A percentile compares a stretch with the other conserved stretches of the same genome.
These are phyloP conservation scores for Phyllotreta cruciferae DNA, from an alignment of 2,888 invertebrate genomes.

Conservation along the genomic window DNA sequence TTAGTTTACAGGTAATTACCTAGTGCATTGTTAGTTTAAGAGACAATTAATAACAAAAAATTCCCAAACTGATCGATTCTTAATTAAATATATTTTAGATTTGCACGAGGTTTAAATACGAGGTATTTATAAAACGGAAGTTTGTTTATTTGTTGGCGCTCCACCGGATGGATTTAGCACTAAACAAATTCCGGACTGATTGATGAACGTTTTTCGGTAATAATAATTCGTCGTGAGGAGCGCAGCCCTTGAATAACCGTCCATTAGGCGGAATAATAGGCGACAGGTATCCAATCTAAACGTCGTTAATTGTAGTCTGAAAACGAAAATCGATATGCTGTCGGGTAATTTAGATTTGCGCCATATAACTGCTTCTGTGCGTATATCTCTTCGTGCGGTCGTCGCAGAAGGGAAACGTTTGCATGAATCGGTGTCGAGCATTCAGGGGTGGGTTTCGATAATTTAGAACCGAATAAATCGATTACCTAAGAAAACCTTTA, in stretches of 20 bases:
- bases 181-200: background rate
- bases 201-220: conserved; percentile 11
- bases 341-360: conserved; percentile 30
- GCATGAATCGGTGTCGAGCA: background rate
- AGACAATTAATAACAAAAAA: too few relatives aligned
- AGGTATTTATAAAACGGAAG: too few relatives aligned
- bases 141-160: too few relatives aligned
- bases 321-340: conserved; percentile 29
- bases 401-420: conserved; percentile 39
- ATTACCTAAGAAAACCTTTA: background rate
- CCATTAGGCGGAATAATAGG: conserved; percentile 24
- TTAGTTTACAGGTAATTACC: too few relatives aligned
- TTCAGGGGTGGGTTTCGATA: too few relatives aligned
- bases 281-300: conserved; percentile 31
- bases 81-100: too few relatives aligned
- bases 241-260: conserved; percentile 13
- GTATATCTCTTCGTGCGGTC: conserved; percentile 35
- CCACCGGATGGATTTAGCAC: too few relatives aligned
- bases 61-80: too few relatives aligned
- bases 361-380: conserved; percentile 29
- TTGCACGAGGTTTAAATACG: too few relatives aligned
- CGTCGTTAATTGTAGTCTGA: conserved; percentile 25
- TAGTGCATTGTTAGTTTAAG: too few relatives aligned
- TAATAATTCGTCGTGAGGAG: background rate
- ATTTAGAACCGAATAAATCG: conserved; percentile 43